These are phyloP conservation scores for Lepus townsendii DNA, from an alignment of 2,797 vertebrate species.

Conservation along the genomic window DNA sequence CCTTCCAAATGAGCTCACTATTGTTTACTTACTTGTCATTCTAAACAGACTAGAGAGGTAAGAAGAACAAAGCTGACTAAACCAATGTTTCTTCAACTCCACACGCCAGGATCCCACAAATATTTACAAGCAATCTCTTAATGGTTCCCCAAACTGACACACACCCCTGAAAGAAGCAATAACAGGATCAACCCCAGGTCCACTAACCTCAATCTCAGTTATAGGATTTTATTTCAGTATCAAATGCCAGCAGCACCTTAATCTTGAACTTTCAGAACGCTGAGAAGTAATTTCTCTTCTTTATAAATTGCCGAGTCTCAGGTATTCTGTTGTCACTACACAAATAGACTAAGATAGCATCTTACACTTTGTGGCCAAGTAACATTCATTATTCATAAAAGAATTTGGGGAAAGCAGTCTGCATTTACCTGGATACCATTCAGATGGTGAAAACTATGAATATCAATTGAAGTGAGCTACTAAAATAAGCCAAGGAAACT, in stretches of 20 bases:
- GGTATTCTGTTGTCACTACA: not conserved
- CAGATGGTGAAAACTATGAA: slow-evolving; percentile 75
- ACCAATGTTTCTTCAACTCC: slow-evolving; percentile 14
- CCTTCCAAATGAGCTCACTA: slow-evolving; percentile 34
- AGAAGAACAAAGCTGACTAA: slow-evolving; percentile 15
- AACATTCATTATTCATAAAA: slow-evolving; percentile 85
- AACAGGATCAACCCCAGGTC: not conserved
- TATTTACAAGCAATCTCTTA: not conserved
- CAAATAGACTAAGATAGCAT: not conserved
- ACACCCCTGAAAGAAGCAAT: not conserved
- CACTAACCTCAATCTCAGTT: not conserved
- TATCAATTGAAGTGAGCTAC: slow-evolving; percentile 61
- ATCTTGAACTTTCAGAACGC: not conserved
- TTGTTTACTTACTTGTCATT: slow-evolving; percentile 30
- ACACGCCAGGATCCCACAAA: slow-evolving; percentile 44
- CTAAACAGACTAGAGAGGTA: not conserved
- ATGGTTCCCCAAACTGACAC: not conserved
- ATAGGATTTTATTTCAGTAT: not conserved
- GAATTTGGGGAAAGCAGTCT: slow-evolving; percentile 74
- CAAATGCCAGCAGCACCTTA: not conserved
- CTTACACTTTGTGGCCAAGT: slow-evolving; percentile 80
- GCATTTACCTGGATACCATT: slow-evolving; percentile 78
- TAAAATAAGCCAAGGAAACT: slow-evolving; percentile 68
- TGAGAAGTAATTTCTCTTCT: not conserved
- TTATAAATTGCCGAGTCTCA: not conserved